Evolutionary conservation across 2,888 invertebrate species (phyloP).

Genomic region (Mythimna pallens): DNA sequence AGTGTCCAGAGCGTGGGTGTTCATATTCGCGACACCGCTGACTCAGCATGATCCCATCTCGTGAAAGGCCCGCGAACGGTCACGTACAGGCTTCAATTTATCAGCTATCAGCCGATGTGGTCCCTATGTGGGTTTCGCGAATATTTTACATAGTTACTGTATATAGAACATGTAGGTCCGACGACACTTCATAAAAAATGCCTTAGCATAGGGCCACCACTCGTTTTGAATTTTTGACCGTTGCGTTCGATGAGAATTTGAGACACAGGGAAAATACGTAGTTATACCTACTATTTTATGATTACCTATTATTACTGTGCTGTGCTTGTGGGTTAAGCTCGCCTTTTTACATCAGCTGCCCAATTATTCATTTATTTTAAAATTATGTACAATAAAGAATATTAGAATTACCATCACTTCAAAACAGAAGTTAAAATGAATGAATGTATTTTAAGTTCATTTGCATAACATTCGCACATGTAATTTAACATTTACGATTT

Average conservation of each 20-base stretch:
- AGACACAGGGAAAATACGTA: background rate
- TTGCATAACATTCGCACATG: background rate
- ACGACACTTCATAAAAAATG: slow-evolving; percentile 51
- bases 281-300: background rate
- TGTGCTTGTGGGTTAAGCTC: too few species aligned
- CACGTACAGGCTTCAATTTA: slow-evolving; percentile 68
- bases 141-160: slow-evolving; percentile 50
- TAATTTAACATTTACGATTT: background rate
- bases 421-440: background rate
- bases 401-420: background rate
- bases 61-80: slow-evolving; percentile 58
- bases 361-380: too few species aligned
- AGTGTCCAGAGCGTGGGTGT: slow-evolving; percentile 59
- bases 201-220: slow-evolving; percentile 7
- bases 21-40: slow-evolving; percentile 60
- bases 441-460: background rate
- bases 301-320: background rate
- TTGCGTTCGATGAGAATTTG: slow-evolving; percentile 5
- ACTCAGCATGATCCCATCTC: slow-evolving; percentile 65
- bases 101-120: slow-evolving; percentile 63
- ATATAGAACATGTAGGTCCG: slow-evolving; percentile 25
- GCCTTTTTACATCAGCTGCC: too few species aligned
- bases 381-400: too few species aligned
- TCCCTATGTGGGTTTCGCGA: slow-evolving; percentile 53
- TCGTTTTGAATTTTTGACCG: slow-evolving; percentile 14